These are phyloP conservation scores for Boloria euphrosyne DNA, from an alignment of 2,888 invertebrate genomes.

Conservation along the genomic window DNA sequence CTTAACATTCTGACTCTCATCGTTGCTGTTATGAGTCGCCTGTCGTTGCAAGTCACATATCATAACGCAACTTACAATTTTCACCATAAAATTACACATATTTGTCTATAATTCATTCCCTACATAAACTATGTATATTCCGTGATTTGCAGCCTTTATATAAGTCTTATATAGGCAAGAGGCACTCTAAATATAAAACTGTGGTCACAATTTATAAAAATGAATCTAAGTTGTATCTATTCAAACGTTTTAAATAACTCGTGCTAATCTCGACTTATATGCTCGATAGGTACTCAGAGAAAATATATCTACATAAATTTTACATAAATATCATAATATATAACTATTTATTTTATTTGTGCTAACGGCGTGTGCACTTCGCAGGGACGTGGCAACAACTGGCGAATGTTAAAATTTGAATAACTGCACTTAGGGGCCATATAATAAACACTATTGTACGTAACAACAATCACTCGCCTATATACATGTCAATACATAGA, in stretches of 20 bases:
- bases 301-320: conserved; percentile 52
- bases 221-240: conserved; percentile 73
- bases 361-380: conserved; percentile 75
- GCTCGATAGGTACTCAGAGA: conserved; percentile 64
- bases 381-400: conserved; percentile 72
- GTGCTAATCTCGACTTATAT: conserved; percentile 73
- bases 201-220: conserved; percentile 82
- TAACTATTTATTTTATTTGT: conserved; percentile 59
- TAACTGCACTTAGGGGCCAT: conserved; percentile 80
- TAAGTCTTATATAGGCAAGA: conserved; percentile 84
- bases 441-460: conserved; percentile 64
- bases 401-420: conserved; percentile 82
- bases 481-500: conserved; percentile 81
- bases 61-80: conserved; percentile 83
- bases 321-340: conserved; percentile 43
- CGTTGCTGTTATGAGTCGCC: conserved; percentile 31
- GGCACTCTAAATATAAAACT: conserved; percentile 85
- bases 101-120: conserved; percentile 68
- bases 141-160: conserved; percentile 83
- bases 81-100: conserved; percentile 77
- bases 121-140: conserved; percentile 80
- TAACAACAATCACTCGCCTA: conserved; percentile 64
- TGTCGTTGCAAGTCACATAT: conserved; percentile 68
- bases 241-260: conserved; percentile 70
- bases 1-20: conserved; percentile 12